Base-by-base conservation (phyloP, 2,797 vertebrate genomes). In the Rhinichthys osculus region DNA sequence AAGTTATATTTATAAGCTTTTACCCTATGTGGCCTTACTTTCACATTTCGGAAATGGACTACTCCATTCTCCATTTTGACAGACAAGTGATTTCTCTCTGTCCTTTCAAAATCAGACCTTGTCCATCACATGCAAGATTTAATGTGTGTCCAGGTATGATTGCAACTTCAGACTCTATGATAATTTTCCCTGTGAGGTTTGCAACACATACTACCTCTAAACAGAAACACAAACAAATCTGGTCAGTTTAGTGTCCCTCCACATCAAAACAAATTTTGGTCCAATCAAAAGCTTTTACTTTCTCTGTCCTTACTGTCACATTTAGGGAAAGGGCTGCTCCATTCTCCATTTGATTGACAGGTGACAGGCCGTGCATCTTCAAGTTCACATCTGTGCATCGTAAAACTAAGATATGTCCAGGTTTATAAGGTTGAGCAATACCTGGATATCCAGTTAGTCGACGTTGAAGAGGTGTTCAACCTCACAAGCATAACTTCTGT, bases 331-430 rank as follows among this genome's bases (percentile, higher is more conserved):
- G 86, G 78, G 3, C 81, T 6, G 74, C 85, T 78, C 93, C 93
- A 94, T 40, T 86, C 10, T 79, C 93, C 92, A 33, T 92, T 79
- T 38, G 50, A 38, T 7, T 86, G 87, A 83, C 93, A 94, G 52
- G 76, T 83, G 27, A 30, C 30, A 30, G 30, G 2, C 91, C 91
- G 0, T 62, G 2, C 66, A 92, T 19, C 8, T 0, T 67, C 0
- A 35, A 30, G 59, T 1, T 4, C 19, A 30, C 42, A 3, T 82
- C 6, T 0, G 8, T 35, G 17, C 94, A 94, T 0, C n/a, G 0
- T 69, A 94, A 94, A 9, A 1, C 17, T 54, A 94, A 72, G 14
- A 4, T 86, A 19, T 90, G 86, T 85, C 90, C 91, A 14, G 23
- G 10, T 30, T 38, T 87, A 16, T 91, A n/a, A 1, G 19, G 69